Evolutionary conservation across 2,797 vertebrate species (phyloP).

Genomic region (Meda fulgida): DNA sequence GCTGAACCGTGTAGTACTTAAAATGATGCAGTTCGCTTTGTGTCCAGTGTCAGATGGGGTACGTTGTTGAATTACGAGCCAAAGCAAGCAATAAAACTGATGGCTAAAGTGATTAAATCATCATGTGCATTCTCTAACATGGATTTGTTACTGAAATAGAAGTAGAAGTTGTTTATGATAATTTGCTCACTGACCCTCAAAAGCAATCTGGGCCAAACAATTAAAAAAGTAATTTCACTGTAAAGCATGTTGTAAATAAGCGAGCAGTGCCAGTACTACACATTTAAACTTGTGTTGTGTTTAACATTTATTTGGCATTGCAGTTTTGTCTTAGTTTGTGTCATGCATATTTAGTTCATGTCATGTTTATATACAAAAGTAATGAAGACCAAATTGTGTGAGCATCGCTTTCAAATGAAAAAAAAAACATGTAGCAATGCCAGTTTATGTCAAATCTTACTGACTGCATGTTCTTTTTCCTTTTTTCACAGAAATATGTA

Average conservation of each 20-base stretch:
- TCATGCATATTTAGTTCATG: background rate
- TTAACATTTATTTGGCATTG: constrained; percentile 2
- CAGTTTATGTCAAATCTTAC: background rate
- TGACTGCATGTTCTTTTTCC: background rate
- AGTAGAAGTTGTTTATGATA: constrained; percentile 59
- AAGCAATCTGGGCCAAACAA: constrained; percentile 48
- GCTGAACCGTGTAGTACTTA: background rate
- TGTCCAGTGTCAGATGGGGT: too few species aligned
- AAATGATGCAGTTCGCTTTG: background rate
- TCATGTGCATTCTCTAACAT: constrained; percentile 53
- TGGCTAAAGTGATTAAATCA: constrained; percentile 55
- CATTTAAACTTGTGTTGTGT: background rate
- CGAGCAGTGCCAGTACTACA: background rate
- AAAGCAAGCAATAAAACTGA: constrained; percentile 58
- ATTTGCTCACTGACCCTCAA: constrained; percentile 40
- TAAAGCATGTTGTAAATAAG: background rate
- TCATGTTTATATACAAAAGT: background rate
- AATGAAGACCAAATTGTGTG: background rate
- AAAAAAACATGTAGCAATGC: too few species aligned
- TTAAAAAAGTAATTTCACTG: constrained; percentile 34
- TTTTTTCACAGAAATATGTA: background rate
- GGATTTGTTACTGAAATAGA: constrained; percentile 57
- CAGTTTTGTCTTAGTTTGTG: background rate
- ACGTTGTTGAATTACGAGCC: constrained; percentile 11
- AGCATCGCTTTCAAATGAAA: constrained; percentile 20